phyloP scores from a whole-genome alignment of 2,797 vertebrate genomes.

The Pseudotriccus pelzelni region DNA sequence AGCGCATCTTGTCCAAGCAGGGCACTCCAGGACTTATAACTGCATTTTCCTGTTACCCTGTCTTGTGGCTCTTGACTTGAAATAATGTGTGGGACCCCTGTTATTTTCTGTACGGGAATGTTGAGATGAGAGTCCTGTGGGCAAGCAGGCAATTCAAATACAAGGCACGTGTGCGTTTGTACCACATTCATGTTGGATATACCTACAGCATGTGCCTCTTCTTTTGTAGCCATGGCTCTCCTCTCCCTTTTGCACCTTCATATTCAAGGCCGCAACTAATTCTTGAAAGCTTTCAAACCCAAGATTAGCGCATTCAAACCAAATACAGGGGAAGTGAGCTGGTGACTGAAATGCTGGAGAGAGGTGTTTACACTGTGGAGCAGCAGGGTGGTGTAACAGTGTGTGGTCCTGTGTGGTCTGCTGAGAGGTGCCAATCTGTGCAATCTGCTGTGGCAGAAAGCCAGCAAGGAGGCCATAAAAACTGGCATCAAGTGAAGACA shows the following conservation, averaged over 20 bases:
- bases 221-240: background rate
- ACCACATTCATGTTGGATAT: background rate
- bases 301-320: background rate
- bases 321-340: background rate
- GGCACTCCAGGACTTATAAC: background rate
- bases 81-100: accelerated
- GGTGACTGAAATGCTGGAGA: background rate
- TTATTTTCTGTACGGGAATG: background rate
- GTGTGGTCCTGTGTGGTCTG: background rate
- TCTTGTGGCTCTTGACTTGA: background rate
- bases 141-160: background rate
- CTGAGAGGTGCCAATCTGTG: background rate
- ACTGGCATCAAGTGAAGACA: background rate
- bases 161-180: accelerated
- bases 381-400: background rate
- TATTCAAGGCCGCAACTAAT: background rate
- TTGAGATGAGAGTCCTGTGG: background rate
- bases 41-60: background rate
- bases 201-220: background rate
- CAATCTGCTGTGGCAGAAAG: background rate
- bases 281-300: background rate
- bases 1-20: background rate
- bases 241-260: background rate
- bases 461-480: background rate
- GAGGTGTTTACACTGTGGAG: background rate